Conservation (phyloP, 2,888 invertebrate species). For the Odontomyia ornata region DNA sequence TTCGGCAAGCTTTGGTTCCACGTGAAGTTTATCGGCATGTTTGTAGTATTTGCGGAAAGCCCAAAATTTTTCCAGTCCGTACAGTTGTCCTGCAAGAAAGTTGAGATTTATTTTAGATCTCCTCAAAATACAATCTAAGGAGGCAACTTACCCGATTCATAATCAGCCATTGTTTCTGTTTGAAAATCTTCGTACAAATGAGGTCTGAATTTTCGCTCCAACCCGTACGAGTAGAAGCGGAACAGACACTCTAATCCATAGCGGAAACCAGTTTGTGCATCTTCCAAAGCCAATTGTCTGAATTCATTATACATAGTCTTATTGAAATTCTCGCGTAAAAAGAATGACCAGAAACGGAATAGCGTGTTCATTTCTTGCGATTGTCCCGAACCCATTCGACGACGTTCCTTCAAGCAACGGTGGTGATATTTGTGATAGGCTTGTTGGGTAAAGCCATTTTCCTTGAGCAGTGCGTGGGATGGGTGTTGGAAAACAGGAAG, state of each 20-base stretch:
- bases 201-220: conserved; percentile 95
- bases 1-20: conserved; percentile 76
- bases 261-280: conserved; percentile 89
- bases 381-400: conserved; percentile 90
- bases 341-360: conserved; percentile 99
- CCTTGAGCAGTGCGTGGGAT: conserved; percentile 90
- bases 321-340: conserved; percentile 97
- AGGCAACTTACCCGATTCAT: conserved; percentile 75
- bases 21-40: conserved; percentile 77
- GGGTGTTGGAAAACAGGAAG: conserved; percentile 95
- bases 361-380: conserved; percentile 99
- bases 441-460: conserved; percentile 97
- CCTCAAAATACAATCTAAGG: neutral
- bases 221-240: conserved; percentile 97
- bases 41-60: conserved; percentile 97
- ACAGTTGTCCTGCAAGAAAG: conserved; percentile 82
- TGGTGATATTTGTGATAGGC: conserved; percentile 96
- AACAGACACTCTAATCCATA: conserved; percentile 88
- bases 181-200: conserved; percentile 97
- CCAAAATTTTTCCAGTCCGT: conserved; percentile 99
- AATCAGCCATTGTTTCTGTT: conserved; percentile 88
- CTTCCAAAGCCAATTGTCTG: conserved; percentile 87
- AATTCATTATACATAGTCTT: conserved; percentile 98
- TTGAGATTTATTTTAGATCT: neutral
- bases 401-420: conserved; percentile 88